phyloP scores from a whole-genome alignment of 2,797 vertebrate species.

The Clarias pachynema region DNA sequence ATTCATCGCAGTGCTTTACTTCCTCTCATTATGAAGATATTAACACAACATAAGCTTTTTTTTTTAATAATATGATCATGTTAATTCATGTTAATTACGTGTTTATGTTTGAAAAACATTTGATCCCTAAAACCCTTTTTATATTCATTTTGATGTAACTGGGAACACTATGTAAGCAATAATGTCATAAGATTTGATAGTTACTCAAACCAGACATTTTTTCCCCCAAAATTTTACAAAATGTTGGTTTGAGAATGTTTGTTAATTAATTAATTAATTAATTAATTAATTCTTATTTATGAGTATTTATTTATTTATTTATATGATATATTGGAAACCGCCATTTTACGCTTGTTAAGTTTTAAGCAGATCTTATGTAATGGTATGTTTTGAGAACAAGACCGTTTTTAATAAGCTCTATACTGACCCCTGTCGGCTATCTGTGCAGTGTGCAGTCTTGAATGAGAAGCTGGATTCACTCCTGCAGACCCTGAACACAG shows the following conservation, averaged over 20 bases:
- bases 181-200: background rate
- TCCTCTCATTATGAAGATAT: background rate
- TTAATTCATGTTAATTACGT: background rate
- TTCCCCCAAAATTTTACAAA: no score
- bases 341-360: background rate
- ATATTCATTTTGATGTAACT: background rate
- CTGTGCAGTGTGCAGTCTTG: slow-evolving; percentile 84
- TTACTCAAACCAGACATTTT: background rate
- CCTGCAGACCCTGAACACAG: slow-evolving; percentile 87
- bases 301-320: background rate
- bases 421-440: background rate
- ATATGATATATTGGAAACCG: no score
- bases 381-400: background rate
- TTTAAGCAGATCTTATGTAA: background rate
- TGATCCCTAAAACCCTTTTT: background rate
- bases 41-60: background rate
- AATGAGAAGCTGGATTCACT: slow-evolving; percentile 95
- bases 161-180: background rate
- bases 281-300: no score
- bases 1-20: background rate
- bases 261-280: no score
- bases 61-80: background rate
- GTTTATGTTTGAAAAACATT: background rate
- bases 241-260: background rate
- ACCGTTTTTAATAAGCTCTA: background rate